phyloP scores from a whole-genome alignment of 2,888 invertebrate species.

The Emmelina monodactyla region DNA sequence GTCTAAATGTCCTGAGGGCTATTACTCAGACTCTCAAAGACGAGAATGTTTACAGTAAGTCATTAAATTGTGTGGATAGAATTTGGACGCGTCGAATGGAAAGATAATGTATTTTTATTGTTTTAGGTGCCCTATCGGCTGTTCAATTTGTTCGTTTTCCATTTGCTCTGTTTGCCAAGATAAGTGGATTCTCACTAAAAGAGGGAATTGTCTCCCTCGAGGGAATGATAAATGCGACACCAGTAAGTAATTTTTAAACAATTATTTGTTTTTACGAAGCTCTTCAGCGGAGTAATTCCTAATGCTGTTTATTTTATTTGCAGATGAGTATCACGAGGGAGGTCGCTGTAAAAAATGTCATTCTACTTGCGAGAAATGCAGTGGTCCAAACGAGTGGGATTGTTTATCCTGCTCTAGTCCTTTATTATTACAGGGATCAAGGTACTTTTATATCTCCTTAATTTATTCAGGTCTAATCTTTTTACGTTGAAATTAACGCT shows the following conservation, averaged over 20 bases:
- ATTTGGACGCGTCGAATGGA: slow-evolving; percentile 22
- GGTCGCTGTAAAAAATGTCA: slow-evolving; percentile 83
- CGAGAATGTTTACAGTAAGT: slow-evolving; percentile 76
- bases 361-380: slow-evolving; percentile 84
- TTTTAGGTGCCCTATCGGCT: slow-evolving; percentile 77
- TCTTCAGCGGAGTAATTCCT: no score
- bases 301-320: slow-evolving; percentile 26
- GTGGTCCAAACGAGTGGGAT: slow-evolving; percentile 78
- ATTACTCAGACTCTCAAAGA: slow-evolving; percentile 78
- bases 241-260: slow-evolving; percentile 61
- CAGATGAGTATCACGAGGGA: slow-evolving; percentile 78
- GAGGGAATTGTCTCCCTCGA: slow-evolving; percentile 76
- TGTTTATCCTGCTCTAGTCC: slow-evolving; percentile 81
- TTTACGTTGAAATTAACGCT: background rate
- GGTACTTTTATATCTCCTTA: slow-evolving; percentile 24
- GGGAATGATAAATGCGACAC: slow-evolving; percentile 79
- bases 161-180: slow-evolving; percentile 77
- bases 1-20: slow-evolving; percentile 75
- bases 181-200: slow-evolving; percentile 79
- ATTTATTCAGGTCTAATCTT: background rate
- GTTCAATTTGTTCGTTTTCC: slow-evolving; percentile 75
- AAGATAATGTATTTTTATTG: slow-evolving; percentile 13
- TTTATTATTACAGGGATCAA: slow-evolving; percentile 73
- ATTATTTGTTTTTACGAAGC: slow-evolving; percentile 19
- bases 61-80: slow-evolving; percentile 23